These are phyloP conservation scores for Porites lutea DNA, from an alignment of 64 coral and sea anemone species.

Conservation along the genomic window DNA sequence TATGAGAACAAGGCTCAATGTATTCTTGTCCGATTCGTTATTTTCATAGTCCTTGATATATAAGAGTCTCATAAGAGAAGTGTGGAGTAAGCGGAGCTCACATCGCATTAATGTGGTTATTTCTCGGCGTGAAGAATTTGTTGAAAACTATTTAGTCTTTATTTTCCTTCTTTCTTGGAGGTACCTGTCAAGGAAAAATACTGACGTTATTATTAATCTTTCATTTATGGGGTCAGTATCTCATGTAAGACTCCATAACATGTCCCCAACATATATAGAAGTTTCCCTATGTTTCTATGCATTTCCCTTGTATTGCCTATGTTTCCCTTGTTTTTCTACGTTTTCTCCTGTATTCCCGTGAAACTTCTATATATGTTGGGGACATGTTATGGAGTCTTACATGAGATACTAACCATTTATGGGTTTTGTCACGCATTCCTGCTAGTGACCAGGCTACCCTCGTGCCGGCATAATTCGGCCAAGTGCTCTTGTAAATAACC, in stretches of 20 bases:
- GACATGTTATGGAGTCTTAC: too few species aligned
- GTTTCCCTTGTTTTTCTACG: too few species aligned
- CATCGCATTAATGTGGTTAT: not conserved
- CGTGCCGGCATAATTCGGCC: too few species aligned
- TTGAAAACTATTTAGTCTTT: slow-evolving; percentile 2
- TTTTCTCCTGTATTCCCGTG: too few species aligned
- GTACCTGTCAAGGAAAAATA: not conserved
- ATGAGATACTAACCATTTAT: too few species aligned
- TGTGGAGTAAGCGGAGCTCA: not conserved
- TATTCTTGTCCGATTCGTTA: not conserved
- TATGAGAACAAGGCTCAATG: slow-evolving; percentile 1
- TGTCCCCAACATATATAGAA: not conserved
- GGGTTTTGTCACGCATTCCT: too few species aligned
- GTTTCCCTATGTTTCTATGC: not conserved
- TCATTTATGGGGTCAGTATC: not conserved
- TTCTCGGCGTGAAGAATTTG: not conserved
- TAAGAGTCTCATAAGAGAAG: not conserved
- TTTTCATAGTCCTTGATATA: too few species aligned
- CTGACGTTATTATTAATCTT: not conserved
- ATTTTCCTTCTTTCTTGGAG: slow-evolving; percentile 1
- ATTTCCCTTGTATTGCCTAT: too few species aligned
- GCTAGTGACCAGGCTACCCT: too few species aligned
- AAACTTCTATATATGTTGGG: too few species aligned
- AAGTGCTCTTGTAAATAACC: too few species aligned
- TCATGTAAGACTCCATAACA: too few species aligned